A percentile compares a stretch with the other conserved stretches of the same genome.
Conservation (phyloP, 2,113 vertebrate genomes). For the Muscicapa adusta region DNA sequence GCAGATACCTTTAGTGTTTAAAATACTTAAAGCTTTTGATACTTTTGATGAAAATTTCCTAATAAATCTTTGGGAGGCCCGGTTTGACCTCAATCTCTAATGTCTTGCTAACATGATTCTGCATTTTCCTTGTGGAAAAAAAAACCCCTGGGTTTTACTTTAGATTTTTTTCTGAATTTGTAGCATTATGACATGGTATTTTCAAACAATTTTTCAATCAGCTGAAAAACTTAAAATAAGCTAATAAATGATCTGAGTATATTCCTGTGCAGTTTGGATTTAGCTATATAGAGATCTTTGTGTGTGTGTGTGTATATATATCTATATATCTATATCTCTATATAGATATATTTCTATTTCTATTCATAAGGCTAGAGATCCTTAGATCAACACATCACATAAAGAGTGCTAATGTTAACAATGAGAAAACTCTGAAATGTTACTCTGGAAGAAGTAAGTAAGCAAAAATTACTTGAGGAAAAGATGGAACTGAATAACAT, state of each 20-base stretch:
- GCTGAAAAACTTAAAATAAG: background rate
- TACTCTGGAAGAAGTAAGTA: background rate
- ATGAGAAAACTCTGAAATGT: background rate
- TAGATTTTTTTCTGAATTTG: background rate
- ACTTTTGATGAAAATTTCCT: background rate
- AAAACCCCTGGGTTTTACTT: background rate
- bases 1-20: background rate
- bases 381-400: background rate
- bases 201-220: background rate
- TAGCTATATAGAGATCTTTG: background rate
- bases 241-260: background rate
- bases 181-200: background rate
- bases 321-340: no score
- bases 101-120: background rate
- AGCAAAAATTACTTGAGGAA: background rate
- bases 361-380: fast-evolving
- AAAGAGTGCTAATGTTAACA: background rate
- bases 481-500: background rate
- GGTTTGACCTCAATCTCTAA: background rate
- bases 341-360: no score
- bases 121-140: background rate
- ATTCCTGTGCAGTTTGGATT: background rate
- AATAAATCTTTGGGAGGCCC: background rate
- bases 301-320: background rate
- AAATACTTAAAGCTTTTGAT: background rate